Evolutionary conservation across 2,888 invertebrate species (phyloP).

Genomic region (Drosophila merina): DNA sequence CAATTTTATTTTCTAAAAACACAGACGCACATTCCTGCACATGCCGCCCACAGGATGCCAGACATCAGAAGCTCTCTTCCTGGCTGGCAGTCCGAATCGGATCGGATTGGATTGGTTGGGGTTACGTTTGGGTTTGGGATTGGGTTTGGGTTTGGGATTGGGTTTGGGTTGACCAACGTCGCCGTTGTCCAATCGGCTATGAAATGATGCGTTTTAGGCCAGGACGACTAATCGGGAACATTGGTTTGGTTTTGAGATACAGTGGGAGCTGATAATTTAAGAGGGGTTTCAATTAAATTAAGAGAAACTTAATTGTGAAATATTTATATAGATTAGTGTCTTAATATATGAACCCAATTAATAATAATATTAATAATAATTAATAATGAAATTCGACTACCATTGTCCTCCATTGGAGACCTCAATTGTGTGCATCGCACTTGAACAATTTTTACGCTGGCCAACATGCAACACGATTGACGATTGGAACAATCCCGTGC

Average conservation of each 20-base stretch:
- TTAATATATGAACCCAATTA: too few relatives aligned
- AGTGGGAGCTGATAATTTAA: constrained; percentile 24
- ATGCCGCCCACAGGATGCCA: constrained; percentile 28
- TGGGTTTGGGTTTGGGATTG: constrained; percentile 11
- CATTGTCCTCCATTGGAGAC: constrained; percentile 20
- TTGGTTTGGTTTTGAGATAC: constrained; percentile 44
- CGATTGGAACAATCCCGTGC: constrained; percentile 68
- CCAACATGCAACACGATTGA: constrained; percentile 69
- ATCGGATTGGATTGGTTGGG: constrained; percentile 25
- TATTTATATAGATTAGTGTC: not conserved
- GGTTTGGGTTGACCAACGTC: constrained; percentile 56
- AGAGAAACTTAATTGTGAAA: not conserved
- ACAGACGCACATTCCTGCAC: constrained; percentile 58
- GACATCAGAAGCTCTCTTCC: constrained; percentile 46
- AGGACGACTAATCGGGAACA: constrained; percentile 70
- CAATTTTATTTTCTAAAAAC: constrained; percentile 82
- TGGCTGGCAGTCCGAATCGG: constrained; percentile 40
- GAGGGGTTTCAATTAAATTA: not conserved
- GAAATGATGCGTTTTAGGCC: constrained; percentile 72
- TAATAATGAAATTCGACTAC: not conserved
- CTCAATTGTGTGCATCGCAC: constrained; percentile 52
- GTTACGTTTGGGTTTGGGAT: not conserved
- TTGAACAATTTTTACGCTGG: constrained; percentile 59
- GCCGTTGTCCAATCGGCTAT: constrained; percentile 73
- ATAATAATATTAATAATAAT: too few relatives aligned